A percentile compares a stretch with the other conserved stretches of the same genome.
These are phyloP conservation scores for Drosophila subpulchrella DNA, from an alignment of 1,140 invertebrate species.

Conservation along the genomic window DNA sequence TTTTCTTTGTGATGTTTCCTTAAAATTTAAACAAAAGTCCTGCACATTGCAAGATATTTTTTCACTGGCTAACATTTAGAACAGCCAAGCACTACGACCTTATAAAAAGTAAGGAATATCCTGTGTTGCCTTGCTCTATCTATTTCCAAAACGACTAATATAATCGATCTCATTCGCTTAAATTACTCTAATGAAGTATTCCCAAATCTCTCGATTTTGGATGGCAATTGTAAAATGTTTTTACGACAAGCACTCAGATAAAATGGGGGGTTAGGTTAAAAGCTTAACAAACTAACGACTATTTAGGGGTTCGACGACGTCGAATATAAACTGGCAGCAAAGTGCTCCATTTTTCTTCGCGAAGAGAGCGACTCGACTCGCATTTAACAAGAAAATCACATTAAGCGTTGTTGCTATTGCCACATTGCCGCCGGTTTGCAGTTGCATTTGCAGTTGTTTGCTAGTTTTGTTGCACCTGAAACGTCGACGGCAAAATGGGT, in stretches of 20 bases:
- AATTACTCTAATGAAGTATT: background rate
- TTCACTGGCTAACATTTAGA: too few relatives aligned
- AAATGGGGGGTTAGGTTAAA: background rate
- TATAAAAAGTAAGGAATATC: too few relatives aligned
- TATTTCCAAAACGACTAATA: background rate
- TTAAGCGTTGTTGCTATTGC: conserved; percentile 36
- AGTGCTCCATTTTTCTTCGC: conserved; percentile 41
- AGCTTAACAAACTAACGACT: conserved; percentile 33
- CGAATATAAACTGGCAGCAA: conserved; percentile 38
- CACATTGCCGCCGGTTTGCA: conserved; percentile 7
- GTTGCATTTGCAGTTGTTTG: conserved; percentile 19
- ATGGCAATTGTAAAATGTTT: background rate
- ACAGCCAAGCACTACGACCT: too few relatives aligned
- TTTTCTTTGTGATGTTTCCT: too few relatives aligned
- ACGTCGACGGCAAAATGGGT: conserved; percentile 48
- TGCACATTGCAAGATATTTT: too few relatives aligned
- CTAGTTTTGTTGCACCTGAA: conserved; percentile 25
- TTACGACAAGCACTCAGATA: background rate
- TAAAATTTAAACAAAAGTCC: too few relatives aligned
- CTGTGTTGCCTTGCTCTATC: too few relatives aligned
- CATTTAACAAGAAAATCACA: conserved; percentile 71
- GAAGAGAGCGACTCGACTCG: conserved; percentile 2
- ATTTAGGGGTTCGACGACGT: conserved; percentile 6
- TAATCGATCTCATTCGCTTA: background rate
- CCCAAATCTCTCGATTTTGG: background rate